Base-by-base conservation (phyloP, 2,888 invertebrate genomes). In the Oscheius myriophilus region DNA sequence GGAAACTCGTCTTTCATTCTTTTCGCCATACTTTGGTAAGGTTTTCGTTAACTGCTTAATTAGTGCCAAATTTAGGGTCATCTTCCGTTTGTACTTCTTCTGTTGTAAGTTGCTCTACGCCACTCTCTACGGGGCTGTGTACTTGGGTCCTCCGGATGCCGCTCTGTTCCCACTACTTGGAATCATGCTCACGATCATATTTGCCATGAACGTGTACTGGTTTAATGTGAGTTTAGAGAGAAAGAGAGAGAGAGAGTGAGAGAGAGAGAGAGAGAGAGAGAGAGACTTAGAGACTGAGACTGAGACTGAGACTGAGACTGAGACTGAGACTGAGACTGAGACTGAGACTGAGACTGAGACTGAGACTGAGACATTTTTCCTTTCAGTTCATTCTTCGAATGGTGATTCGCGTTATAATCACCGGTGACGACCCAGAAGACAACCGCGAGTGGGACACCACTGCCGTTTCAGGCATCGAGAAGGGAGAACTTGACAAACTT, bases 371-470 rank as follows among this genome's bases (percentile, higher is more conserved):
- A 33, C 33, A 3, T 33, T 33, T 9, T 62, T 58, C 2, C 4
- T 68, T 72, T 18, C 68, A 78, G 80, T 82, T 82, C 68, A 80
- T 82, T 51, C 73, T 72, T 23, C 71, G 80, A 43, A 82, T 82
- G 82, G 67, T 76, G 9, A 69, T 79, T 59, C 75, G 82, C 18
- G 82, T 82, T 4, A 74, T 74, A 14, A 55, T 75, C 41, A 82
- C 81, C n/a, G 82, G 82, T n/a, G 79, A 82, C 52, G 81, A 81
- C 55, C 82, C 82, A 11, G 82, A 82, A 65, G 82, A 82, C 62
- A 82, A 82, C 63, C 72, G 82, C 26, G 82, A 82, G 61, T 82
- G 69, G 59, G 81, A 82, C 61, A 79, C 80, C 1, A 72, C 73
- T 12, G 78, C 78, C 11, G 78, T 78, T 49, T 73, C 73, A 58